Conservation (phyloP, 2,888 invertebrate genomes). For the Harpalus rubripes region DNA sequence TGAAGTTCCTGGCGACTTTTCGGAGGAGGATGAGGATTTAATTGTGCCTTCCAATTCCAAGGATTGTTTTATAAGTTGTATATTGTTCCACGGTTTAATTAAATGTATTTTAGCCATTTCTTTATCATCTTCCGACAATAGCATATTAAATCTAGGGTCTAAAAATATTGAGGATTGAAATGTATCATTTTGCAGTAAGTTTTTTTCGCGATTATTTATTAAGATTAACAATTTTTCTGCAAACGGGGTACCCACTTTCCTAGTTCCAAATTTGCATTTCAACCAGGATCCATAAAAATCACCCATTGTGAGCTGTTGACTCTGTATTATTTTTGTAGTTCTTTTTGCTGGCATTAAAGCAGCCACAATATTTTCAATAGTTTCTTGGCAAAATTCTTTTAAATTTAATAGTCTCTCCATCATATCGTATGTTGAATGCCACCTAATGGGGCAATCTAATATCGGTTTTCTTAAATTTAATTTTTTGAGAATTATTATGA, state of each 20-base stretch:
- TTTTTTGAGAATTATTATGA: constrained; percentile 22
- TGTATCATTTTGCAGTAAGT: not conserved
- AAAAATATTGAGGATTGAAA: not conserved
- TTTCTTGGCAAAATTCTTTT: not conserved
- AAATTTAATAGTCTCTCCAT: constrained; percentile 37
- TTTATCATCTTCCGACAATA: not conserved
- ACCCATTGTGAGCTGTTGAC: not conserved
- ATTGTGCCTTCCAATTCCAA: not conserved
- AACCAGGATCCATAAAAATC: constrained; percentile 16
- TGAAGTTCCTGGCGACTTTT: not conserved
- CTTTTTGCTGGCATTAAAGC: not conserved
- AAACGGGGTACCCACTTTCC: not conserved
- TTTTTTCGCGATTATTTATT: constrained; percentile 1
- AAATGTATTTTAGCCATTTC: not conserved
- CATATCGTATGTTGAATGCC: constrained; percentile 44
- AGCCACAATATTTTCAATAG: not conserved
- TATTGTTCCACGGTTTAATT: not conserved
- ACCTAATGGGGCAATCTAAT: constrained; percentile 47
- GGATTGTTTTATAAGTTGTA: not conserved
- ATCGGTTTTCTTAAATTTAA: constrained; percentile 32
- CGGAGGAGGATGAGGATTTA: not conserved
- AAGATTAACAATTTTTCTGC: not conserved
- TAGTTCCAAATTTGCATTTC: not conserved
- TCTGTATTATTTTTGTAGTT: constrained; percentile 2
- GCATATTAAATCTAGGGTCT: constrained; percentile 7